A percentile compares a stretch with the other conserved stretches of the same genome.
These are phyloP conservation scores for Brachionus manjavacas DNA, from an alignment of 1,140 invertebrate species.

Conservation along the genomic window DNA sequence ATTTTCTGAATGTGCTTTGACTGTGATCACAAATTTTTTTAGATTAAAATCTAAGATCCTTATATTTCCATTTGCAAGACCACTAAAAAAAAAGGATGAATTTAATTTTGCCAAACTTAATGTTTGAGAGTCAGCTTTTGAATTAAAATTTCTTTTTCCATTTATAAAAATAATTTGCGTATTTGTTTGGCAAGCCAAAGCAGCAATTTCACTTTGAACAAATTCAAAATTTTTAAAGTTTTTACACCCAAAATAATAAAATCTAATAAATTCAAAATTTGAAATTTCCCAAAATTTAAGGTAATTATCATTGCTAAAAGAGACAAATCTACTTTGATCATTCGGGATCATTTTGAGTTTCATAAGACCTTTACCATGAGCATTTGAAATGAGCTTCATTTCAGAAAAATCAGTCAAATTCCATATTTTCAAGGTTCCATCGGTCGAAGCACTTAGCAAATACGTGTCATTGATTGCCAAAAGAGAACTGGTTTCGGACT, in stretches of 20 bases:
- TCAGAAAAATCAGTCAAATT: not conserved
- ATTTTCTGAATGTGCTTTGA: not conserved
- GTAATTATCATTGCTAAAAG: not conserved
- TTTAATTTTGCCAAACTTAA: not conserved
- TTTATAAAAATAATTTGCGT: not conserved
- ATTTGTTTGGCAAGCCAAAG: not conserved
- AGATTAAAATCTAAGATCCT: not conserved
- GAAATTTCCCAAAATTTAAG: not conserved
- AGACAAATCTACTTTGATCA: not conserved
- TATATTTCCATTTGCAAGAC: not conserved
- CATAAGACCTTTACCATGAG: not conserved
- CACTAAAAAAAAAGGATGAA: not conserved
- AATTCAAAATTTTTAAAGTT: not conserved
- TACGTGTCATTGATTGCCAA: not conserved
- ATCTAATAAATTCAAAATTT: not conserved
- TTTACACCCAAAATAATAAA: not conserved
- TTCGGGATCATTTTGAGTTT: not conserved
- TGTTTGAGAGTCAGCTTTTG: not conserved
- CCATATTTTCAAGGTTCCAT: not conserved
- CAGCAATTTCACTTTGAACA: not conserved
- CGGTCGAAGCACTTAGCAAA: not conserved
- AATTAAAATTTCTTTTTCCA: too few relatives aligned
- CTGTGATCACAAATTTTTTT: not conserved
- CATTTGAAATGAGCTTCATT: not conserved
- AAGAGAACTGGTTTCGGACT: not conserved